These are phyloP conservation scores for Teleogryllus oceanicus DNA, from an alignment of 2,888 invertebrate genomes.

Conservation along the genomic window DNA sequence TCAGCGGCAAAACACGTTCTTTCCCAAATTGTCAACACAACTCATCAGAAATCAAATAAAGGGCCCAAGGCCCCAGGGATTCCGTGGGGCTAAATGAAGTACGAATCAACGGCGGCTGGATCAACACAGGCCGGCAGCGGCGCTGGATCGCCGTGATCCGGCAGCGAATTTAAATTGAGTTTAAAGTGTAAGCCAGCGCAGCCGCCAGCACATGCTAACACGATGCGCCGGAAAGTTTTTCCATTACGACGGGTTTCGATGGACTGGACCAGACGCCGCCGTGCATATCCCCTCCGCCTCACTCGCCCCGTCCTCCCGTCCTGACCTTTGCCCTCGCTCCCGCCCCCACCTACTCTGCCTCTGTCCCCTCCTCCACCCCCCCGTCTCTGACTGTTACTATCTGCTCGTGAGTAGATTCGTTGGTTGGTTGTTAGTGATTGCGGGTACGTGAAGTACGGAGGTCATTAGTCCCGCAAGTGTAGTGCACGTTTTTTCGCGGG, in stretches of 20 bases:
- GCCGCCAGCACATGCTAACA: neutral
- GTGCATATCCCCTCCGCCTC: neutral
- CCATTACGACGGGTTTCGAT: neutral
- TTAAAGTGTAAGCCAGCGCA: neutral
- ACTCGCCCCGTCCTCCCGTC: neutral
- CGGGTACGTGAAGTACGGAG: no score
- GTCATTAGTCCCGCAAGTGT: no score
- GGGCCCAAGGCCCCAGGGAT: neutral
- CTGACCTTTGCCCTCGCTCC: neutral
- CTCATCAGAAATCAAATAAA: constrained; percentile 9
- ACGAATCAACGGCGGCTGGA: constrained; percentile 9
- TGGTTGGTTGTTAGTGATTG: no score
- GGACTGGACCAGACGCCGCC: neutral
- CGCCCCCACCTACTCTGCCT: neutral
- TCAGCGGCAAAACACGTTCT: constrained; percentile 1
- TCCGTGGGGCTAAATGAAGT: neutral
- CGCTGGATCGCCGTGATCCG: neutral
- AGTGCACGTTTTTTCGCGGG: no score
- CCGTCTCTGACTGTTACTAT: neutral
- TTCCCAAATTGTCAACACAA: constrained; percentile 7
- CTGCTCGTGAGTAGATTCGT: no score
- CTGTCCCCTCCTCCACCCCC: neutral
- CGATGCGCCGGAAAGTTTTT: neutral
- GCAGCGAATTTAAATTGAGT: constrained; percentile 9
- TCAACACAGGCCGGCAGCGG: neutral